Conservation (phyloP, 2,888 invertebrate genomes). For the Hartigia nigra region DNA sequence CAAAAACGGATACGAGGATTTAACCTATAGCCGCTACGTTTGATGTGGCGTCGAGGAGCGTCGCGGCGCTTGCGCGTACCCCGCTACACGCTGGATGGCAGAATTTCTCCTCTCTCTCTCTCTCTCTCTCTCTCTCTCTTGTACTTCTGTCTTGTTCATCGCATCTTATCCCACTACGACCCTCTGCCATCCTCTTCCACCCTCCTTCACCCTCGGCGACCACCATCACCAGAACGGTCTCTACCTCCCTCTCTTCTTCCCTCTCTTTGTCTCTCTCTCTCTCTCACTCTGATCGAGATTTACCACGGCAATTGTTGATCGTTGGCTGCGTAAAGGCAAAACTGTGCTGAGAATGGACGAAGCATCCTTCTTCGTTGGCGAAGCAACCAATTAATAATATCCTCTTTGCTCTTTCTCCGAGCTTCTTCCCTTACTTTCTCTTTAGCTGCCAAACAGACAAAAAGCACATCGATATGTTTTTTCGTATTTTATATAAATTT, state of each 20-base stretch:
- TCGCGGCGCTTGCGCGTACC: slow-evolving; percentile 51
- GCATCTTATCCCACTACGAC: slow-evolving; percentile 2
- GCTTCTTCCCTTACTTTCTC: neutral
- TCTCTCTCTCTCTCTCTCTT: slow-evolving; percentile 3
- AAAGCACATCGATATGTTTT: neutral
- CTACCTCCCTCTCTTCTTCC: neutral
- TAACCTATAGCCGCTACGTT: slow-evolving; percentile 66
- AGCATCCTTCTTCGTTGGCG: neutral
- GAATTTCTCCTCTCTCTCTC: slow-evolving; percentile 12
- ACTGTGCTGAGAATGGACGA: neutral
- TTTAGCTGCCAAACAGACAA: neutral
- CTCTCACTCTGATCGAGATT: neutral
- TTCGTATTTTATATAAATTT: neutral
- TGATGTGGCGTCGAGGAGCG: slow-evolving; percentile 56
- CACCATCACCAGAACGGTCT: neutral
- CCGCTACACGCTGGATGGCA: slow-evolving; percentile 1
- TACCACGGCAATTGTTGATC: slow-evolving; percentile 58
- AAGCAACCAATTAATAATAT: neutral
- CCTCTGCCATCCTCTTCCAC: slow-evolving; percentile 16
- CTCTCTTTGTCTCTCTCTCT: neutral
- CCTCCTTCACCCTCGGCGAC: slow-evolving; percentile 4
- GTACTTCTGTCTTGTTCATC: neutral
- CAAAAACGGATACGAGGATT: slow-evolving; percentile 63
- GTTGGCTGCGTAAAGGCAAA: slow-evolving; percentile 38
- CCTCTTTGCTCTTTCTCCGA: neutral